Base-by-base conservation (phyloP, 2,888 invertebrate genomes). In the Ecdyonurus torrentis region DNA sequence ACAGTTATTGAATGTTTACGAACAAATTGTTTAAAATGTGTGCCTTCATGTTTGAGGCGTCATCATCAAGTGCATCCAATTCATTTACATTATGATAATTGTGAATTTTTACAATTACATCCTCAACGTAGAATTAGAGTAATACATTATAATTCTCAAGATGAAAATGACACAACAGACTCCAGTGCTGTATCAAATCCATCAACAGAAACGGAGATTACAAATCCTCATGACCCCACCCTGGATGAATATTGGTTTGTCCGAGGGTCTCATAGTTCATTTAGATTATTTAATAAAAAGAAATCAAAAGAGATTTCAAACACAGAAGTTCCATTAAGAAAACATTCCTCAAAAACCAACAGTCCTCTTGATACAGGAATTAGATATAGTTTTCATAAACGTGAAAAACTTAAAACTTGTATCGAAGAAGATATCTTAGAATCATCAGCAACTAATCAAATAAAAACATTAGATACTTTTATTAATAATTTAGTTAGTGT, bases 241-340 rank as follows among this genome's bases (percentile, higher is more conserved):
- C 70, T 74, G 23, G 78, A 76, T 66, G 77, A 77, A 65, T 78
- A 78, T 66, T 78, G 77, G 77, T 78, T 78, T 68, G 74, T 74
- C 19, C 72, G 74, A 67, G 76, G 76, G 75, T 55, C 55, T 20
- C 55, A 55, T 22, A 20, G 55, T n/a, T 55, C 55, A 5, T 55
- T 20, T 22, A 37, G 37, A 37, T 15, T 37, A 10, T 15, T 37
- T 37, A 37, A 37, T n/a, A n/a, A n/a, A n/a, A n/a, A n/a, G n/a
- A n/a, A n/a, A n/a, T n/a, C n/a, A n/a, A n/a, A n/a, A 37, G 15
- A 37, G 37, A 37, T 10, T 37, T 37, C 37, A 37, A 37, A 37
- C 37, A 37, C 37, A 37, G 37, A 37, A 5, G 37, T 15, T 37
- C 37, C 37, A 10, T 37, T 15, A 10, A 37, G 37, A 37, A 5